Evolutionary conservation across 2,888 invertebrate genomes (phyloP), one percentile per base, ranked within the genome.

Genomic region (Scaptomyza parva): DNA sequence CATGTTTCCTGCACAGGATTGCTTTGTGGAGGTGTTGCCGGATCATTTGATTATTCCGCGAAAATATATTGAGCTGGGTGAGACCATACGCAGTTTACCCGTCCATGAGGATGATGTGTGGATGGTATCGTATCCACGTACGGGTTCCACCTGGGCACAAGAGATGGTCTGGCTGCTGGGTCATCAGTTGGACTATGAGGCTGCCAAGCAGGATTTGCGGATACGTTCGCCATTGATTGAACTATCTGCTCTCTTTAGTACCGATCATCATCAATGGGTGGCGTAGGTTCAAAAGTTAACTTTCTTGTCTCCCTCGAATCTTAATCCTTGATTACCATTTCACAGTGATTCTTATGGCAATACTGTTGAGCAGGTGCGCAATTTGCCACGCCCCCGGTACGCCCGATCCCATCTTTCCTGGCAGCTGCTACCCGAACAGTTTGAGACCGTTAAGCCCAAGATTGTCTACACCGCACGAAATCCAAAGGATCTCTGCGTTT

Each of bases 131-230:
- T 97, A 96, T 92, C 97, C 98, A 0, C 94, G 97, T 86, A 97
- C 97, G 80, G 97, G 97, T 12, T 97, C 97, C 20, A 98, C 98
- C 0, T 98, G 98, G 98, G 94, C 96, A 0, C 97, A 97, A 89
- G 98, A 98, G 92, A 97, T 98, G 95, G 94, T 96, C 2, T 98
- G 97, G 96, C 93, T 97, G n/a, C 94, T 98, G 62, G 95, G 95
- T 3, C 96, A 96, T 81, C 94, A 96, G 79, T 92, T 97, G 70
- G 94, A 98, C 89, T 96, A 95, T 82, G 94, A 95, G 82, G 94
- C 93, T 20, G 96, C 96, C 0, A 94, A 94, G 85, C 94, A 94
- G 88, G 94, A 93, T 64, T 75, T 91, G 45, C 86, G 89, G 14
- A 17, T 88, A 26, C 93, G 97, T 44, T 95, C 95, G 51, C 96